Percentiles rank a stretch among this genome's conserved stretches.
These are phyloP conservation scores for Pelecanoides urinatrix DNA, from an alignment of 2,113 vertebrate species.

Conservation along the genomic window DNA sequence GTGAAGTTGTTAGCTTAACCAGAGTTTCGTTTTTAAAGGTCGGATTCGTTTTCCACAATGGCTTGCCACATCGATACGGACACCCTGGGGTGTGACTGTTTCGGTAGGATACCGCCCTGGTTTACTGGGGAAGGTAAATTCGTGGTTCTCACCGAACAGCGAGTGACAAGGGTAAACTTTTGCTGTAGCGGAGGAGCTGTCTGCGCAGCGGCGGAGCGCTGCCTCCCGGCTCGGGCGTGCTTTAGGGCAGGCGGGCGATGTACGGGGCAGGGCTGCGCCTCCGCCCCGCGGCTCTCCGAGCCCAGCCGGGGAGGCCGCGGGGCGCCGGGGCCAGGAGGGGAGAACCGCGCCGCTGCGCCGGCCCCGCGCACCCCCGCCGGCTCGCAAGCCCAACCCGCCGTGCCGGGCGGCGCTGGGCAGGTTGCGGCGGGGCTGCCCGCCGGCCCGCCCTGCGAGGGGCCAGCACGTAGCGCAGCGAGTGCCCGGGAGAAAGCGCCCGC, in stretches of 20 bases:
- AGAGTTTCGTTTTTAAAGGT: background rate
- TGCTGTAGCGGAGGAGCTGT: background rate
- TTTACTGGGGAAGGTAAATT: background rate
- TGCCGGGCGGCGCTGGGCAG: background rate
- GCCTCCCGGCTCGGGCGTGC: background rate
- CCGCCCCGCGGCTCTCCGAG: background rate
- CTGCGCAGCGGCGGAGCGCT: background rate
- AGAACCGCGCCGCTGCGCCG: no score
- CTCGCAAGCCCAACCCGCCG: no score
- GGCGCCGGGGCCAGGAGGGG: no score
- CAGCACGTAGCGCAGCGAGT: no score
- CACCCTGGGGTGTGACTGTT: rapidly evolving
- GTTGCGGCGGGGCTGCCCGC: background rate
- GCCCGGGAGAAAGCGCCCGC: no score
- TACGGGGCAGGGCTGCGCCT: background rate
- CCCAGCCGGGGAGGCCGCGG: no score
- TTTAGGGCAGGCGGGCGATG: background rate
- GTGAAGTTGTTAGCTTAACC: background rate
- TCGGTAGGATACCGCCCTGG: rapidly evolving
- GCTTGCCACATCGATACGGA: rapidly evolving
- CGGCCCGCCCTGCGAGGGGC: background rate
- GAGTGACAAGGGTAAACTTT: background rate
- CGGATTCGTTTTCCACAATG: rapidly evolving
- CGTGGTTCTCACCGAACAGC: rapidly evolving
- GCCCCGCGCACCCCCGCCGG: no score